These are phyloP conservation scores for Stichodactyla helianthus DNA, from an alignment of 64 coral and sea anemone species.

Conservation along the genomic window DNA sequence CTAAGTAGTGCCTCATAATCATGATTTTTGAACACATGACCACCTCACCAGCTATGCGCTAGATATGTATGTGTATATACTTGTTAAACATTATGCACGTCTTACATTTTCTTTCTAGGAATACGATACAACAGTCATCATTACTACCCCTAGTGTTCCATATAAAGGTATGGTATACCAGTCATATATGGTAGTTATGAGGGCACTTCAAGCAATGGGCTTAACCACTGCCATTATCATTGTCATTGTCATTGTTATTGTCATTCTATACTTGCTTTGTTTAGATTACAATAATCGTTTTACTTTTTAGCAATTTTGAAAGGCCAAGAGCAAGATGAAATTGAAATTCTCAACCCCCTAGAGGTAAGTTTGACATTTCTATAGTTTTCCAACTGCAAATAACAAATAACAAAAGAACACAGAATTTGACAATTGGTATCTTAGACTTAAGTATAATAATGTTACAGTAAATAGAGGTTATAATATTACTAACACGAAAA, in stretches of 20 bases:
- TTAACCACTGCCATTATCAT: not conserved
- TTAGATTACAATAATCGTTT: not conserved
- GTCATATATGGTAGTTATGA: too few species aligned
- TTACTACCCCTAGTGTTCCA: conserved; percentile 91
- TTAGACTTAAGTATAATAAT: too few species aligned
- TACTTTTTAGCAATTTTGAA: conserved; percentile 58
- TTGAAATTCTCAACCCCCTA: conserved; percentile 71
- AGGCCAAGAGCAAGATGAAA: conserved; percentile 44
- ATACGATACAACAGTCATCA: conserved; percentile 75
- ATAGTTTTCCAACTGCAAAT: not conserved
- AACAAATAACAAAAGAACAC: not conserved
- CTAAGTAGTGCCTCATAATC: too few species aligned
- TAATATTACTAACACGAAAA: too few species aligned
- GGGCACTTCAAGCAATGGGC: too few species aligned
- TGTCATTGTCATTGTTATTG: not conserved
- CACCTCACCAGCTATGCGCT: too few species aligned
- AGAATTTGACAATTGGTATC: too few species aligned
- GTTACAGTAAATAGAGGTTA: too few species aligned
- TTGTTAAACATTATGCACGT: not conserved
- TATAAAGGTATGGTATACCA: conserved; percentile 71
- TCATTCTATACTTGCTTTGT: too few species aligned
- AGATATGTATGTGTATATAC: too few species aligned
- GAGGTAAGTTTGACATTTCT: conserved; percentile 40
- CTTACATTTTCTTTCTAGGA: conserved; percentile 44
- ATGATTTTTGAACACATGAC: too few species aligned